These are phyloP conservation scores for human DNA, from an alignment of 2,113 vertebrate species.

Conservation along the genomic window DNA sequence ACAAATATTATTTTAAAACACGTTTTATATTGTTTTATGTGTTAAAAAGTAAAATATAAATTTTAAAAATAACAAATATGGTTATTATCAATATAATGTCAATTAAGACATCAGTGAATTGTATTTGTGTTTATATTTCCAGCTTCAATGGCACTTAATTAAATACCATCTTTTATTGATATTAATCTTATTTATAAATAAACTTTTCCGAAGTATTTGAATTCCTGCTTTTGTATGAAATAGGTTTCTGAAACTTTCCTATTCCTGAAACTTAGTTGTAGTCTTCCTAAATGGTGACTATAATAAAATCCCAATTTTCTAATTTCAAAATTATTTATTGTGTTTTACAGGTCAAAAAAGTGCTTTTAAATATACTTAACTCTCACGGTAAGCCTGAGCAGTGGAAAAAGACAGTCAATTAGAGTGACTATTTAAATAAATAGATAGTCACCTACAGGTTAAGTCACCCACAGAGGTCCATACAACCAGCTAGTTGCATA, in stretches of 20 bases:
- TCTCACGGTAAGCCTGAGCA: neutral
- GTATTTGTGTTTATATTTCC: neutral
- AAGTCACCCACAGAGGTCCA: neutral
- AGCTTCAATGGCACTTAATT: neutral
- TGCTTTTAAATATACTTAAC: neutral
- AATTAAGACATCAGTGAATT: neutral
- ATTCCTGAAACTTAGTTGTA: neutral
- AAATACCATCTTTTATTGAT: neutral
- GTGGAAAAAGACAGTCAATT: neutral
- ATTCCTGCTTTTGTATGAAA: neutral
- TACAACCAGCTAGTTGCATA: neutral
- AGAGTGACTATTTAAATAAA: constrained; percentile 11
- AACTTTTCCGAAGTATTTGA: neutral
- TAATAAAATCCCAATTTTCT: neutral
- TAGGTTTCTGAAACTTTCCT: neutral
- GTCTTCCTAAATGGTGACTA: neutral
- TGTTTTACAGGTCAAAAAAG: constrained; percentile 11
- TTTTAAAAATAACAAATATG: neutral
- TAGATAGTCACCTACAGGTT: neutral
- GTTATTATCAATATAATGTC: neutral
- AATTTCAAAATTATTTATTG: constrained; percentile 21
- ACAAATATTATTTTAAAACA: neutral
- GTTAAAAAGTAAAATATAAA: neutral
- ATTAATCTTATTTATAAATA: neutral
- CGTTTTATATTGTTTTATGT: neutral